phyloP scores from a whole-genome alignment of 1,140 invertebrate species.

The Diploscapter pachys region DNA sequence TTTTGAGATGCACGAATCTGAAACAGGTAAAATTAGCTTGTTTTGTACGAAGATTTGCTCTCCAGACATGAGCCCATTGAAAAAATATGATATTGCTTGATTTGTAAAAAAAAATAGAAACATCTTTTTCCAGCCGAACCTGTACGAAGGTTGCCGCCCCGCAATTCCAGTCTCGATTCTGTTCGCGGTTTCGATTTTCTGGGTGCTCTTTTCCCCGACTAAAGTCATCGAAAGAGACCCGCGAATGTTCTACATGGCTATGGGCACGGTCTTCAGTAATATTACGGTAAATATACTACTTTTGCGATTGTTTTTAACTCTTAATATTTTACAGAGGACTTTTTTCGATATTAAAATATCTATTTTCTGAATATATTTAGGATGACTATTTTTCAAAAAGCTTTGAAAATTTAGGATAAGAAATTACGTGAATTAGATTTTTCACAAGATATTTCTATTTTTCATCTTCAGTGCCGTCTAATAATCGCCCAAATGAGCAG shows the following conservation, averaged over 20 bases:
- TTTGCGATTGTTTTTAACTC: no score
- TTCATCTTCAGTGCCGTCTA: slow-evolving; percentile 61
- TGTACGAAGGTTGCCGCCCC: slow-evolving; percentile 61
- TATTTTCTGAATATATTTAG: background rate
- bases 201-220: slow-evolving; percentile 59
- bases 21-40: slow-evolving; percentile 44
- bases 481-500: slow-evolving; percentile 65
- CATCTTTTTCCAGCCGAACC: background rate
- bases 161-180: slow-evolving; percentile 60
- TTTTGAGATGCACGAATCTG: slow-evolving; percentile 52
- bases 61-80: no score
- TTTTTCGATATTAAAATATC: background rate
- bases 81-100: background rate
- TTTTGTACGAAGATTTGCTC: background rate
- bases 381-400: background rate
- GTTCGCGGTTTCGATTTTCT: slow-evolving; percentile 59
- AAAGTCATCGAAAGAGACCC: slow-evolving; percentile 61
- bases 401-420: no score
- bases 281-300: slow-evolving; percentile 60
- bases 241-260: slow-evolving; percentile 60
- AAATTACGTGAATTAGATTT: no score
- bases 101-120: slow-evolving; percentile 7
- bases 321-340: background rate
- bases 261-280: slow-evolving; percentile 64
- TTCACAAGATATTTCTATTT: background rate